Conservation (phyloP, 2,113 vertebrate species). For the Pica pica region DNA sequence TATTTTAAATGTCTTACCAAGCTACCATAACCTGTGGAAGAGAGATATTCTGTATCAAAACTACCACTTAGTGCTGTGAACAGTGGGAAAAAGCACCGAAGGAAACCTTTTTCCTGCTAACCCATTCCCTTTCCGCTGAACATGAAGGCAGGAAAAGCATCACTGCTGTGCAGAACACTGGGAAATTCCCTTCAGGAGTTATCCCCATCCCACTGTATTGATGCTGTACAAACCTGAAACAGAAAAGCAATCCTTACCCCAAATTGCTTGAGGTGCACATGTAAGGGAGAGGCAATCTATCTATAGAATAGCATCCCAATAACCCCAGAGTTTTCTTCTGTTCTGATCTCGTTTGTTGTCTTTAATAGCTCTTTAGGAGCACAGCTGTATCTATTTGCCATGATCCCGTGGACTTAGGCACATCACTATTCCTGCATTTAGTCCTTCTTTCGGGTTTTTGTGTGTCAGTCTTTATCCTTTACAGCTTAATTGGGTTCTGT, state of each 20-base stretch:
- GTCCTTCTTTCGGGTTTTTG: neutral
- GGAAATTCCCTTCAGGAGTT: neutral
- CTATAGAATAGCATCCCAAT: neutral
- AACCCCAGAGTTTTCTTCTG: neutral
- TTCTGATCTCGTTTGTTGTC: neutral
- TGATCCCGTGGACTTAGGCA: neutral
- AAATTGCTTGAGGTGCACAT: neutral
- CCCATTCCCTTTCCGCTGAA: neutral
- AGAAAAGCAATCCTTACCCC: neutral
- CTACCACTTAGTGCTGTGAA: neutral
- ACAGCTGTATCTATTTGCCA: neutral
- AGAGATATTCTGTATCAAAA: neutral
- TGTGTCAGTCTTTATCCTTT: constrained; percentile 2
- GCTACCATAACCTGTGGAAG: neutral
- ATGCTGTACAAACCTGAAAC: neutral
- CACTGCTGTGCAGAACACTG: neutral
- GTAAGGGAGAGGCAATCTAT: neutral
- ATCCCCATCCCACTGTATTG: neutral
- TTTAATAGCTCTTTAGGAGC: neutral
- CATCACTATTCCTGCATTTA: neutral
- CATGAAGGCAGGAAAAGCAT: neutral
- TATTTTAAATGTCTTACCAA: neutral
- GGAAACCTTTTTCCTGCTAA: neutral
- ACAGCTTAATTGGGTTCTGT: constrained; percentile 39
- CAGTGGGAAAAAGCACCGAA: neutral